These are phyloP conservation scores for Poeciliopsis presidionis DNA, from an alignment of 2,797 vertebrate genomes.

Conservation along the genomic window DNA sequence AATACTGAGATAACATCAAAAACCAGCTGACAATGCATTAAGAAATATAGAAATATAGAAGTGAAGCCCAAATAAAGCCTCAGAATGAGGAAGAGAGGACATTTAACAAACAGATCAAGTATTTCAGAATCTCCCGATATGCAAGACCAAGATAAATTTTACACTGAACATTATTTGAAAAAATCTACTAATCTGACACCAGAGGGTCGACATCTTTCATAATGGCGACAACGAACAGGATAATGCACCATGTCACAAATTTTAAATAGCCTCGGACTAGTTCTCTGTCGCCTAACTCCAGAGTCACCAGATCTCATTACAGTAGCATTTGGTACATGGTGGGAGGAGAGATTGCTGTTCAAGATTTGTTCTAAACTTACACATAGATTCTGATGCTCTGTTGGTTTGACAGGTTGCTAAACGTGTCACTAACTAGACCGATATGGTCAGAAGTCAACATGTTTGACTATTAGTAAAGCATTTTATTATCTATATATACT, in stretches of 20 bases:
- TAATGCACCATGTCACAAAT: not conserved
- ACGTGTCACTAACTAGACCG: not conserved
- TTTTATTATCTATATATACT: not conserved
- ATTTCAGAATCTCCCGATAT: not conserved
- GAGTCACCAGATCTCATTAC: not conserved
- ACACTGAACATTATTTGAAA: not conserved
- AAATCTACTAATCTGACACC: not conserved
- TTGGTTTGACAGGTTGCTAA: not conserved
- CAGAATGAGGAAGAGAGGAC: not conserved
- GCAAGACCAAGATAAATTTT: not conserved
- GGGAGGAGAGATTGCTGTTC: not conserved
- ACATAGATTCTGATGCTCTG: not conserved
- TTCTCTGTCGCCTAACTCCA: not conserved
- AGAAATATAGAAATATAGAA: not conserved
- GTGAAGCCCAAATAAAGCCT: not conserved
- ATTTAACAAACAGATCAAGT: not conserved
- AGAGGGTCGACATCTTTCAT: not conserved
- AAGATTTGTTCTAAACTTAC: not conserved
- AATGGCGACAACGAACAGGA: not conserved
- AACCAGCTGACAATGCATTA: not conserved
- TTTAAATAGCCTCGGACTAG: not conserved
- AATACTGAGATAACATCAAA: not conserved
- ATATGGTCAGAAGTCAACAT: not conserved
- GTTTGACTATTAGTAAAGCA: not conserved
- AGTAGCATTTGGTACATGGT: not conserved